phyloP scores from a whole-genome alignment of 2,113 vertebrate species.

The Taurulus bubalis region DNA sequence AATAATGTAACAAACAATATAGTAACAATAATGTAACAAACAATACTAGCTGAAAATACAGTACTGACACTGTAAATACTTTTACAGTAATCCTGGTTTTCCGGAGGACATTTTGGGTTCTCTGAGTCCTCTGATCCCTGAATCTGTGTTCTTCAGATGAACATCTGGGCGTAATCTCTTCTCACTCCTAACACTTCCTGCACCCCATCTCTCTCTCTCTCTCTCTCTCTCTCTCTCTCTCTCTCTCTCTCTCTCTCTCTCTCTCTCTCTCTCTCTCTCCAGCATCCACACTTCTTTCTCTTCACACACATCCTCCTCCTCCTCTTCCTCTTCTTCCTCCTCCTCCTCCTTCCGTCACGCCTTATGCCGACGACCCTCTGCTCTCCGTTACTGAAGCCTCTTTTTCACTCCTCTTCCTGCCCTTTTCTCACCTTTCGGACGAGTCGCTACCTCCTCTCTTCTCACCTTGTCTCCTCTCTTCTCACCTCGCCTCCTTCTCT shows the following conservation, averaged over 20 bases:
- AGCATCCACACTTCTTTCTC: background rate
- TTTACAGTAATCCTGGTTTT: too few species aligned
- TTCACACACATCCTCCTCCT: conserved; percentile 2
- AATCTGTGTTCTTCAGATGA: background rate
- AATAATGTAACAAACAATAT: too few species aligned
- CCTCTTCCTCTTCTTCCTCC: too few species aligned
- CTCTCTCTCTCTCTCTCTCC: background rate
- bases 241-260: background rate
- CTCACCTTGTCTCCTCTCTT: too few species aligned
- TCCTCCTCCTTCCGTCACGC: too few species aligned
- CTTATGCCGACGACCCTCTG: too few species aligned
- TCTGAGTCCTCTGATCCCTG: too few species aligned
- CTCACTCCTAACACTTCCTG: background rate
- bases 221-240: background rate
- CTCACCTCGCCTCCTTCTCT: too few species aligned
- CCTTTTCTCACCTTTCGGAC: background rate
- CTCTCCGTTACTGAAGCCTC: background rate
- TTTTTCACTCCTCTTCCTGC: background rate
- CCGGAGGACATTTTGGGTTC: too few species aligned
- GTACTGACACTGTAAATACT: too few species aligned
- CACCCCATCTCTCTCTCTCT: background rate
- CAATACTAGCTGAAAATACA: too few species aligned
- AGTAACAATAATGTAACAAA: too few species aligned
- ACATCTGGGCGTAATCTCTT: background rate
- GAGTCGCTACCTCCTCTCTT: background rate